Evolutionary conservation across 2,113 vertebrate species (phyloP), one percentile per base, ranked within the genome.

Genomic region (Podilymbus podiceps): DNA sequence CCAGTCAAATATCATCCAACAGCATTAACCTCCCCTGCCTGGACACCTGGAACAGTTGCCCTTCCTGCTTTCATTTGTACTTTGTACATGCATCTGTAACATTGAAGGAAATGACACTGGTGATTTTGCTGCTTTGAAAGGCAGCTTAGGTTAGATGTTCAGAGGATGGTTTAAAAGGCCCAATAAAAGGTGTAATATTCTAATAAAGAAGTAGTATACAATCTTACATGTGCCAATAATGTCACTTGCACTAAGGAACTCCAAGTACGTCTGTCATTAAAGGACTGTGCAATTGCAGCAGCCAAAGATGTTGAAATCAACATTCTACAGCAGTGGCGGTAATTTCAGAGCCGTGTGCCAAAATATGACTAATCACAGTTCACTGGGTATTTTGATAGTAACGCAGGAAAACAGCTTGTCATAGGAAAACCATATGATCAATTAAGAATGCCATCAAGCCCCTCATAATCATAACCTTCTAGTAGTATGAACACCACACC

Each of bases 211-310:
- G 71, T 19, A 55, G 31, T 13, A 69, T 25, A 69, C 35, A 73
- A 58, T 17, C 31, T 49, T 59, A 11, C 0, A 0, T 11, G 42
- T 88, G 93, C 88, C 89, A 91, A 46, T 89, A 88, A 69, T 93
- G 77, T 88, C 35, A 91, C 90, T 74, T 50, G 75, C 79, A 88
- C 24, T 96, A 94, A 95, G 90, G 93, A 96, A 94, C 93, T 96
- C 93, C 91, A 90, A 96, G 93, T 94, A 94, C 72, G 0, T 77
- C 88, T 88, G 25, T 88, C 79, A 6, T 77, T 80, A 90, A 58
- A 80, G 83, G 46, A 80, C 4, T 80, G 89, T 58, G 85, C 91
- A 96, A 96, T 7, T 85, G 75, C 40, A 91, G 71, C 67, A 79
- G 84, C 62, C 87, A 73, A 66, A 95, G 85, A 88, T 91, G 89